Base-by-base conservation (phyloP, 2,797 vertebrate species). In the Ataeniobius toweri region DNA sequence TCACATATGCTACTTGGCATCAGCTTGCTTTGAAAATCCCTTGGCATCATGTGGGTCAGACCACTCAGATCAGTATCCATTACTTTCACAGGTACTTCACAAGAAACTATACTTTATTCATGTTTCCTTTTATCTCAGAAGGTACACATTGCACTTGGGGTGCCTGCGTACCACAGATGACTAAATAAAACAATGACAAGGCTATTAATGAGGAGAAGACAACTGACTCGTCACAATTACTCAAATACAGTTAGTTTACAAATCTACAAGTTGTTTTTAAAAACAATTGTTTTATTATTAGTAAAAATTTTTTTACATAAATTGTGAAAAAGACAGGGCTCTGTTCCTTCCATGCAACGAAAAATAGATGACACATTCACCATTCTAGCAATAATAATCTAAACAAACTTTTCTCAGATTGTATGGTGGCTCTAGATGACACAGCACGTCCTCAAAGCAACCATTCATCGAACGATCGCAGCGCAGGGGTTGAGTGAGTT, bases 401-500 rank as follows among this genome's bases (percentile, higher is more conserved):
- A 7, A 69, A 46, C 24, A 48, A 46, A 69, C 67, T 69, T 69
- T 46, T 46, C 24, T 69, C 67, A 46, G 46, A 69, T 7, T 73
- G 83, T 83, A 86, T 86, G 83, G 87, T 86, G 84, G 74, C 77
- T 78, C 86, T 83, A 71, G 89, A 86, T 84, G 90, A 90, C 88
- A 89, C 86, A 22, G 77, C 16, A 75, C 56, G 86, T 84, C 74
- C 86, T 94, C 87, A 92, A 93, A 93, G 92, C 89, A 69, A 71
- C 85, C 90, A 93, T 93, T 94, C 92, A 93, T 92, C 16, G 51
- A 79, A 59, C 18, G 61, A 85, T 90, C 87, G 76, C 82, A 79
- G 77, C 71, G 80, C 77, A 84, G 77, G 91, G 89, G 91, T 90
- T 91, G 93, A 94, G 85, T 56, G 90, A 89, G 90, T 92, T 93